Evolutionary conservation across 2,888 invertebrate genomes (phyloP).

Genomic region (Chymomyza procnemis): DNA sequence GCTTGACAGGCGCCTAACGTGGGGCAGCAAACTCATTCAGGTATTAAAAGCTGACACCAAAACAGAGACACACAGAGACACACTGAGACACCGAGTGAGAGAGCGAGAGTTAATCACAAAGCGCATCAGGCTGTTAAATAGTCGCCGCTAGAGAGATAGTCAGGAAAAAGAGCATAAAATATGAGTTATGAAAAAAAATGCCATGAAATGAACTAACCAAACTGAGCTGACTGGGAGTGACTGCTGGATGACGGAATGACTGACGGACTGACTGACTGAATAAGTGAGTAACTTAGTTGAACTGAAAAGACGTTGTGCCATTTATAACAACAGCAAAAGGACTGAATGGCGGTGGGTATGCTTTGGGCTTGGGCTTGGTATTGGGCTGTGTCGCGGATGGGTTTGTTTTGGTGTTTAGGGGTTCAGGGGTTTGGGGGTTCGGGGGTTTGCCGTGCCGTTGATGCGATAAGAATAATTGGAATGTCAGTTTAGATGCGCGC

Average conservation of each 20-base stretch:
- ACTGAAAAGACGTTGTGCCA: constrained; percentile 47
- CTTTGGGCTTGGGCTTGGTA: neutral
- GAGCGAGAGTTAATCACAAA: neutral
- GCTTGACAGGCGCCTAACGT: neutral
- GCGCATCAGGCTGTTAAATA: constrained; percentile 23
- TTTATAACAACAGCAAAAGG: constrained; percentile 37
- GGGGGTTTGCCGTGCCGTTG: constrained; percentile 24
- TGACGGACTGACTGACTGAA: constrained; percentile 9
- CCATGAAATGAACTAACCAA: constrained; percentile 33
- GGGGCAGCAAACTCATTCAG: neutral
- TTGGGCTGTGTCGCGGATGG: neutral
- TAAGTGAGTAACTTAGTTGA: constrained; percentile 36
- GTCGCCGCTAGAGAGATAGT: constrained; percentile 11
- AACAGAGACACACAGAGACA: too few species aligned
- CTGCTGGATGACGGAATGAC: neutral
- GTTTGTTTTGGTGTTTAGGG: too few species aligned
- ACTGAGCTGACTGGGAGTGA: neutral
- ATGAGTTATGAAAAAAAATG: constrained; percentile 31
- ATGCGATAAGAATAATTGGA: constrained; percentile 72
- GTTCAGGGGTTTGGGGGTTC: too few species aligned
- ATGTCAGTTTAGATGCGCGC: constrained; percentile 64
- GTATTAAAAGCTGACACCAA: neutral
- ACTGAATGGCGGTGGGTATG: neutral
- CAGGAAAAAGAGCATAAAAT: constrained; percentile 13
- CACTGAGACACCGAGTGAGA: too few species aligned